phyloP scores from a whole-genome alignment of 2,888 invertebrate genomes.

The Conops quadrifasciatus region DNA sequence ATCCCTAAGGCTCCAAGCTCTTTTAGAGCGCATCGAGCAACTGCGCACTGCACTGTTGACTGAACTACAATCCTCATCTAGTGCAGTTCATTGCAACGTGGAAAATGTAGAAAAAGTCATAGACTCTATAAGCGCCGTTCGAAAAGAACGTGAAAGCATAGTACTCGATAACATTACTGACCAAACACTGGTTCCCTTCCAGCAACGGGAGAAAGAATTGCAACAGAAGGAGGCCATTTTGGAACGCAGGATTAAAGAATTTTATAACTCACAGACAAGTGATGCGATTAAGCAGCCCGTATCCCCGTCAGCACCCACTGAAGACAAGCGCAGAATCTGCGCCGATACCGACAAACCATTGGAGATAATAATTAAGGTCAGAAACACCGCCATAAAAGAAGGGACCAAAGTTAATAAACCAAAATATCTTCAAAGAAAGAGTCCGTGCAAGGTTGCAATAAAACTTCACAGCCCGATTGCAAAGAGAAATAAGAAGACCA shows the following conservation, averaged over 20 bases:
- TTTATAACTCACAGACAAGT: slow-evolving; percentile 47
- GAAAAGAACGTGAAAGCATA: slow-evolving; percentile 55
- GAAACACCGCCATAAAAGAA: slow-evolving; percentile 38
- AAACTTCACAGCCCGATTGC: slow-evolving; percentile 40
- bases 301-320: background rate
- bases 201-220: slow-evolving; percentile 52
- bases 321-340: background rate
- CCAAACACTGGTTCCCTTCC: slow-evolving; percentile 28
- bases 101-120: slow-evolving; percentile 51
- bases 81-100: slow-evolving; percentile 23
- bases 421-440: slow-evolving; percentile 42
- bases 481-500: slow-evolving; percentile 15
- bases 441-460: slow-evolving; percentile 45
- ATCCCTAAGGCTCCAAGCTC: slow-evolving; percentile 48
- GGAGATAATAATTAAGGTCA: slow-evolving; percentile 58
- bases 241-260: slow-evolving; percentile 50
- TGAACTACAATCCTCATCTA: slow-evolving; percentile 48
- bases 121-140: slow-evolving; percentile 50
- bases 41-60: slow-evolving; percentile 53
- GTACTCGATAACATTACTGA: slow-evolving; percentile 40
- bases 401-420: slow-evolving; percentile 46
- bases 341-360: slow-evolving; percentile 45
- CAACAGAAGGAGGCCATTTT: slow-evolving; percentile 54
- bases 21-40: slow-evolving; percentile 57
- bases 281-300: background rate